phyloP scores from a whole-genome alignment of 1,140 invertebrate genomes.

The Steinernema feltiae region DNA sequence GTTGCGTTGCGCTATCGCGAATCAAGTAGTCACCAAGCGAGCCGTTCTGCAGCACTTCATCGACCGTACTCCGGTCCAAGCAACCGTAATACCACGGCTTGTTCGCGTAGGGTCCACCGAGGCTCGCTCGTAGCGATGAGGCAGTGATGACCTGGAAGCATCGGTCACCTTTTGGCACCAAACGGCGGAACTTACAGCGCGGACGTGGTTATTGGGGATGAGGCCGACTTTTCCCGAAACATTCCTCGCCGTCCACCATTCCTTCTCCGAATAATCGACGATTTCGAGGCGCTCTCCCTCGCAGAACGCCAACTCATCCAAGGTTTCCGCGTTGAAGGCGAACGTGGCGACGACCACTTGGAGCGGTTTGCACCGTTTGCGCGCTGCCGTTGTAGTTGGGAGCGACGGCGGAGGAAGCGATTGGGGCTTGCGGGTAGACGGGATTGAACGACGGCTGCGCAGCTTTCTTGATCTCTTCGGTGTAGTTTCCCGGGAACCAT shows the following conservation, averaged over 20 bases:
- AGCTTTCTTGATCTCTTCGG: constrained; percentile 69
- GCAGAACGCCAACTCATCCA: constrained; percentile 91
- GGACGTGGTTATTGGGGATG: constrained; percentile 91
- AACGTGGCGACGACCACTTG: constrained; percentile 90
- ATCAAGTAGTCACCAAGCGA: constrained; percentile 97
- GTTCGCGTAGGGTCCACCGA: constrained; percentile 60
- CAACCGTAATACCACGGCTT: constrained; percentile 94
- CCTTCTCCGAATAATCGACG: constrained; percentile 83
- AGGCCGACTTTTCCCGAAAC: constrained; percentile 76
- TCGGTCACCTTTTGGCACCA: constrained; percentile 55
- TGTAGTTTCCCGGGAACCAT: constrained; percentile 97
- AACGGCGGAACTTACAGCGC: constrained; percentile 63
- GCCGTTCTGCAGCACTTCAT: constrained; percentile 83
- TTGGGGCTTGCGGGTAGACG: constrained; percentile 78
- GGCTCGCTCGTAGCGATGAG: constrained; percentile 45
- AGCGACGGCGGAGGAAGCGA: constrained; percentile 59
- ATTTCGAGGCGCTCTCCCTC: constrained; percentile 88
- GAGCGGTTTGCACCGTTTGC: constrained; percentile 59
- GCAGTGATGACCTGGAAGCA: constrained; percentile 16
- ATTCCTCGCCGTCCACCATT: constrained; percentile 94
- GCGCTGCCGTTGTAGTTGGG: background rate
- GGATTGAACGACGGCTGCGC: constrained; percentile 67
- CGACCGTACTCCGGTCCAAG: constrained; percentile 87
- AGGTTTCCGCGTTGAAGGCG: constrained; percentile 85
- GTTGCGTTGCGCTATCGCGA: constrained; percentile 95